Conservation (phyloP, 2,888 invertebrate species). For the Andrena camellia region DNA sequence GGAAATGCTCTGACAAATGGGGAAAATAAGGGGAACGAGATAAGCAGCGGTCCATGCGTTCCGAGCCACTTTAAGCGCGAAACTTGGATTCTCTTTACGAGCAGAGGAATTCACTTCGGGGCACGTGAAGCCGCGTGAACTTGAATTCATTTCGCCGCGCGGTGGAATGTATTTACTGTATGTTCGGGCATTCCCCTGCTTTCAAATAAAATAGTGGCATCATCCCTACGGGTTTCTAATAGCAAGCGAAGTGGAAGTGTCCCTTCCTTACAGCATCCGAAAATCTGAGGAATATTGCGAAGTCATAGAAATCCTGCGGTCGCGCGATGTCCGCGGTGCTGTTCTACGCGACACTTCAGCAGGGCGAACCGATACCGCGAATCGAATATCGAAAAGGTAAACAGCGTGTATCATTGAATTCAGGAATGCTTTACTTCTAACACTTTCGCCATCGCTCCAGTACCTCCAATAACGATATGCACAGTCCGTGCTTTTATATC, state of each 20-base stretch:
- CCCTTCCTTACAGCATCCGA: not conserved
- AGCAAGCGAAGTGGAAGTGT: no score
- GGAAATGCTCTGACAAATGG: not conserved
- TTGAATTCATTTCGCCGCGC: constrained; percentile 2
- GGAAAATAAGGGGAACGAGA: not conserved
- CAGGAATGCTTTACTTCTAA: constrained; percentile 36
- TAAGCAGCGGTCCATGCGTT: not conserved
- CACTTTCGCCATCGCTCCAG: constrained; percentile 34
- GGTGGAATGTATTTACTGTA: no score
- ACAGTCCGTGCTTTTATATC: constrained; percentile 39
- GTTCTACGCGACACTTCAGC: constrained; percentile 19
- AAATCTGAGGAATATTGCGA: constrained; percentile 1
- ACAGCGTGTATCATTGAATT: constrained; percentile 52
- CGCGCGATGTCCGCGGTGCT: constrained; percentile 5
- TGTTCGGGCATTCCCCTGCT: no score
- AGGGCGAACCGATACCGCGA: constrained; percentile 26
- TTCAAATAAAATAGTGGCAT: no score
- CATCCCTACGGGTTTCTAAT: no score
- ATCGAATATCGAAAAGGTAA: constrained; percentile 49
- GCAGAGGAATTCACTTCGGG: constrained; percentile 5
- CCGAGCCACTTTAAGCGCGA: constrained; percentile 8
- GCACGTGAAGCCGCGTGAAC: not conserved
- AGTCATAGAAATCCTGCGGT: constrained; percentile 17
- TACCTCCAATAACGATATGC: constrained; percentile 25
- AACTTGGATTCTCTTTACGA: constrained; percentile 13